Percentiles rank a stretch among this genome's conserved stretches.
phyloP scores from a whole-genome alignment of 2,888 invertebrate species.

The Caenorhabditis angaria region DNA sequence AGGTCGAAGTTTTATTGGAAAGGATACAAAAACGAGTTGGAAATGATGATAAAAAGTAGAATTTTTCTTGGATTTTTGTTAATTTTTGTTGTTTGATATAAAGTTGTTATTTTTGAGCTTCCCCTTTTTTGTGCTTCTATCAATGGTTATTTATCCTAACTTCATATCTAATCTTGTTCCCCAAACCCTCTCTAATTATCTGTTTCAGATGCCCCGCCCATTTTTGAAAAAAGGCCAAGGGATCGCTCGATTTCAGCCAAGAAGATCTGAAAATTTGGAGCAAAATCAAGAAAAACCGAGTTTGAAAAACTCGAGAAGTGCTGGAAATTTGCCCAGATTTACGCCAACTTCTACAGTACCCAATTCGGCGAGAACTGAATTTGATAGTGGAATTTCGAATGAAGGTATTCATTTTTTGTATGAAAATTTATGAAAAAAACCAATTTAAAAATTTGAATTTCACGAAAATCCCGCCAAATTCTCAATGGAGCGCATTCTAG shows the following conservation, averaged over 20 bases:
- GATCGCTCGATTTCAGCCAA: conserved; percentile 22
- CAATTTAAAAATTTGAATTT: too few species aligned
- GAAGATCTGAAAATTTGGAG: conserved; percentile 5
- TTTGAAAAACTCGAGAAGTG: conserved; percentile 9
- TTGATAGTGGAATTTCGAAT: conserved; percentile 33
- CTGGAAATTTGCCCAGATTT: conserved; percentile 18
- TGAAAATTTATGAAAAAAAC: not conserved
- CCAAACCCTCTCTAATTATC: not conserved
- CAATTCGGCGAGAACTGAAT: conserved; percentile 20
- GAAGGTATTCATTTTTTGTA: conserved; percentile 4
- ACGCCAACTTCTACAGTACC: conserved; percentile 20
- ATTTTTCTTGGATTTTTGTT: not conserved
- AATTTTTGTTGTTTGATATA: conserved; percentile 3
- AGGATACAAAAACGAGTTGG: conserved; percentile 52
- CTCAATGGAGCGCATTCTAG: too few species aligned
- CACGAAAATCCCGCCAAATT: too few species aligned
- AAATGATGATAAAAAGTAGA: conserved; percentile 16
- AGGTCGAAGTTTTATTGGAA: conserved; percentile 57
- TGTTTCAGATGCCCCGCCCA: not conserved
- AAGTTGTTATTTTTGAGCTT: not conserved
- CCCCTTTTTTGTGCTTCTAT: not conserved
- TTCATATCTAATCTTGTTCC: not conserved
- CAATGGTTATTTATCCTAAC: not conserved
- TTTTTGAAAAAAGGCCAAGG: conserved; percentile 34
- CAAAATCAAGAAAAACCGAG: not conserved